A percentile compares a stretch with the other conserved stretches of the same genome.
phyloP scores from a whole-genome alignment of 35 echinoderm and acorn worm genomes.

The Lytechinus pictus region DNA sequence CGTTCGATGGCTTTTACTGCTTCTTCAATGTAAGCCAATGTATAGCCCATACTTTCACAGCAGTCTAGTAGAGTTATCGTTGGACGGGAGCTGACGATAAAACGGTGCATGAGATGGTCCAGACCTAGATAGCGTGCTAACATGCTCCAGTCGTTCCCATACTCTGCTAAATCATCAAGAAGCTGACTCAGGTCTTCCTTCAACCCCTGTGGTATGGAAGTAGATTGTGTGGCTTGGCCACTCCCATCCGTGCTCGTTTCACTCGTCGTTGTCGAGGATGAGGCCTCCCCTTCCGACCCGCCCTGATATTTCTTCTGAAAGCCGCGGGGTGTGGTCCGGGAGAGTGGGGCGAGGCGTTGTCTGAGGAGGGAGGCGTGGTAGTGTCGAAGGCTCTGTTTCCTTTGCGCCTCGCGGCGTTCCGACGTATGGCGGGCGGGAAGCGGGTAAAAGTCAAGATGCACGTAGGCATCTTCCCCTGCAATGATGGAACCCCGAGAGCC shows the following conservation, averaged over 20 bases:
- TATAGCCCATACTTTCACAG: constrained; percentile 67
- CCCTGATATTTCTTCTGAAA: neutral
- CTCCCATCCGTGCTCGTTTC: neutral
- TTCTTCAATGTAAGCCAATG: constrained; percentile 63
- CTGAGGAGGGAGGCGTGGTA: constrained; percentile 19
- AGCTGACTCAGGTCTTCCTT: constrained; percentile 68
- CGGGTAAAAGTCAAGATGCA: constrained; percentile 39
- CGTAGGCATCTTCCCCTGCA: constrained; percentile 19
- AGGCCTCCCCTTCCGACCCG: neutral
- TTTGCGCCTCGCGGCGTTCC: constrained; percentile 53
- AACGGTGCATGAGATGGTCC: constrained; percentile 60
- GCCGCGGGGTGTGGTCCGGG: neutral
- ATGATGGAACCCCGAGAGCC: neutral
- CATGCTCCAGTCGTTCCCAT: constrained; percentile 79
- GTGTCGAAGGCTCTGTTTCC: constrained; percentile 34
- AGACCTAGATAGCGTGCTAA: constrained; percentile 75
- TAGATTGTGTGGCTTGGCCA: neutral
- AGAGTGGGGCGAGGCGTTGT: neutral
- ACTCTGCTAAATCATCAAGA: constrained; percentile 42
- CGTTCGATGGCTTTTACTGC: constrained; percentile 66
- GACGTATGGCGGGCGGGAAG: constrained; percentile 26
- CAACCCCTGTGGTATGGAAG: neutral
- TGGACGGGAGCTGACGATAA: constrained; percentile 58
- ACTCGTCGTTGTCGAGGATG: constrained; percentile 13
- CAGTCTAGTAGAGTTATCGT: constrained; percentile 70